Conservation (phyloP, 2,113 vertebrate genomes). For the Rhodinocichla rosea region DNA sequence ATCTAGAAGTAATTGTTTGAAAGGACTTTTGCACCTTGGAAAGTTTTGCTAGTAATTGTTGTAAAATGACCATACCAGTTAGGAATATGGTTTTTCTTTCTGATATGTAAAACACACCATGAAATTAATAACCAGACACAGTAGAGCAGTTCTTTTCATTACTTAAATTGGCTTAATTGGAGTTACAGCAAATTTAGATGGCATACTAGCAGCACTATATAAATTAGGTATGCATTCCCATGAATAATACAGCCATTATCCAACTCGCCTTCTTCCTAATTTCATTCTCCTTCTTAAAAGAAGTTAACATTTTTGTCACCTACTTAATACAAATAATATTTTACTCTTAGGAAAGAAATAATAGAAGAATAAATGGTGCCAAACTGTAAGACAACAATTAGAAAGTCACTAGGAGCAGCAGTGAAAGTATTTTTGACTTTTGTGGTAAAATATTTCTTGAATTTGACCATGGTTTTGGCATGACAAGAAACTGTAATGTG, state of each 20-base stretch:
- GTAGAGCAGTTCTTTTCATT: conserved; percentile 26
- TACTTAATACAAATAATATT: neutral
- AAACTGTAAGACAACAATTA: neutral
- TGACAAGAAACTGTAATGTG: neutral
- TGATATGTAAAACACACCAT: conserved; percentile 21
- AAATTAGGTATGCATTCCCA: neutral
- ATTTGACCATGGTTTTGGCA: neutral
- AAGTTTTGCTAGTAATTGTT: neutral
- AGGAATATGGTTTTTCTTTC: conserved; percentile 22
- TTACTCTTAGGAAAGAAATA: neutral
- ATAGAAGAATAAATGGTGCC: neutral
- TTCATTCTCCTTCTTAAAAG: conserved; percentile 4
- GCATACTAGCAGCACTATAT: neutral
- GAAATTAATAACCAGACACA: conserved; percentile 45
- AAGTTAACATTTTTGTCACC: conserved; percentile 4
- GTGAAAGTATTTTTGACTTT: neutral
- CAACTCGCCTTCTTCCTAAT: neutral
- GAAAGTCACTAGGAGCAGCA: neutral
- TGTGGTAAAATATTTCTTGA: neutral
- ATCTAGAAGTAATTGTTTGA: neutral
- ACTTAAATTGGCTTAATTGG: conserved; percentile 56
- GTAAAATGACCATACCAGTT: neutral
- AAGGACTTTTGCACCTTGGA: neutral
- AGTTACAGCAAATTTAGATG: conserved; percentile 42
- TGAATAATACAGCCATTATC: conserved; percentile 45